Evolutionary conservation across 2,888 invertebrate genomes (phyloP), one percentile per base, ranked within the genome.

Genomic region (Melieria crassipennis): DNA sequence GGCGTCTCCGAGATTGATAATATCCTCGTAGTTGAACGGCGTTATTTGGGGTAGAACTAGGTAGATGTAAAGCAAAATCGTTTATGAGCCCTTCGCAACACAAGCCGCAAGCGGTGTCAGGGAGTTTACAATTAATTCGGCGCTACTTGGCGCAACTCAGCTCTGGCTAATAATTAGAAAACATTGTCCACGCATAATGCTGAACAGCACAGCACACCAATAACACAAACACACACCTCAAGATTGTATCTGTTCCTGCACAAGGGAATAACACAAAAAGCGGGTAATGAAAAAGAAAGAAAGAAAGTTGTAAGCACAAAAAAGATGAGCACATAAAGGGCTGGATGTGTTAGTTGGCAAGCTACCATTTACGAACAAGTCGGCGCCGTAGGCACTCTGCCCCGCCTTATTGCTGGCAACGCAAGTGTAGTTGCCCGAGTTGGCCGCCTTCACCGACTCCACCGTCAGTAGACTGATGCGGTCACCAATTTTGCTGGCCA

Each of bases 41-140:
- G 91, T 90, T 84, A 93, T 92, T 88, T 91, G 91, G 77, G 94
- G 94, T 84, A 90, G 89, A 87, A 93, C 93, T 94, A 88, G 66
- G 70, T 30, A 3, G 30, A 30, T 30, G 30, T 30, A 30, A 30
- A 30, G 30, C 30, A 30, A 30, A 30, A 30, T 30, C 30, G 30
- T 30, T 30, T 3, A 30, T 30, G 30, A 30, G 30, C 30, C 30
- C 30, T 30, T 30, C 30, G 30, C 1, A 30, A 30, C 30, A 30
- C 30, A 30, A 30, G 2, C 30, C 3, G 30, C 30, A 30, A 30
- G 30, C 30, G 30, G 30, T 30, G 30, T 30, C 30, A 30, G 30
- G 30, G 30, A 30, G 30, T 7, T 16, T 47, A 16, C 47, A 47
- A 47, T 10, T 47, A 9, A 42, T 58, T 58, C 30, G 11, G 58